Base-by-base conservation (phyloP, 1,140 invertebrate species). In the Macrobrachium rosenbergii region DNA sequence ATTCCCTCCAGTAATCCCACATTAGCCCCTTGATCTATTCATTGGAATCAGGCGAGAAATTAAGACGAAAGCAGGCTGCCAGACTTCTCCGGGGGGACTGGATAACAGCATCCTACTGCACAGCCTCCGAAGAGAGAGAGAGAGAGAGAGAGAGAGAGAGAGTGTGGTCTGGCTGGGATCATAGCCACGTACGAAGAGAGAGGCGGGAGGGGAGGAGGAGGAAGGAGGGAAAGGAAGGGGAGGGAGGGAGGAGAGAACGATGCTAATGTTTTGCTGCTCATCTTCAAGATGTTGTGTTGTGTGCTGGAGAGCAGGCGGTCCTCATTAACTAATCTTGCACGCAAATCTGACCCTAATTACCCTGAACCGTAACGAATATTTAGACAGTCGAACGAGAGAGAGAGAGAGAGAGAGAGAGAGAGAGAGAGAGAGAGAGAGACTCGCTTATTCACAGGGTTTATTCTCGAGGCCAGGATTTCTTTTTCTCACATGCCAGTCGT, bases 341-440 rank as follows among this genome's bases (percentile, higher is more conserved):
- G 63, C 60, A 81, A 72, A 81, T 63, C n/a, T 59, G 78, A 64
- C 14, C 21, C 28, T 81, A 81, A 81, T 81, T 67, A 81, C 28
- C 28, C 37, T 60, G 21, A 64, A 37, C 52, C 43, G 60, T 45
- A 59, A 45, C 62, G 78, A 64, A 67, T 81, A 81, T 81, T 81
- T 81, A 73, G 67, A 59, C 64, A 59, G 43, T 21, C 11, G 52
- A 69, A 23, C 2, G 81, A 28, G 69, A 58, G 67, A 73, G 21
- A 64, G 43, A 73, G 19, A 69, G 19, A 69, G 64, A 6, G 16
- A 28, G 64, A 28, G 64, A 67, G 16, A 6, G 64, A 67, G 64
- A 28, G 64, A 11, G 64, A 16, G 10, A 23, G 64, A 67, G 23
- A 23, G 64, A 67, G 64, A 5, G 64, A 67, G 64, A 7, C 28